phyloP scores from a whole-genome alignment of 2,888 invertebrate genomes.

The Eledona agricola region DNA sequence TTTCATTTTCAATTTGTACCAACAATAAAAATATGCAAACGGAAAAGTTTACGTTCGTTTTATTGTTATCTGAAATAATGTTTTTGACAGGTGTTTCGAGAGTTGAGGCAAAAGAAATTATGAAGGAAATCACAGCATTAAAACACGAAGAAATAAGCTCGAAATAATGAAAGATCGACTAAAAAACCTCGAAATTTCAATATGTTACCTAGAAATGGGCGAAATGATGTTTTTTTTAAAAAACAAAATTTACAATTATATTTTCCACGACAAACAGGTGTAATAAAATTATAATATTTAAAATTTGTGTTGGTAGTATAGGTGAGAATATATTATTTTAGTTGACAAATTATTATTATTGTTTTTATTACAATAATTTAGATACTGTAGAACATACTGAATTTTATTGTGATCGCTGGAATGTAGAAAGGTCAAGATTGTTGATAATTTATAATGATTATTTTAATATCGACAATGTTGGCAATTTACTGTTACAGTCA shows the following conservation, averaged over 20 bases:
- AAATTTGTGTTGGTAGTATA: slow-evolving; percentile 1
- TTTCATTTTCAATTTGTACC: too few species aligned
- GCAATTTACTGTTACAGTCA: slow-evolving; percentile 4
- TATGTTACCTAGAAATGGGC: too few species aligned
- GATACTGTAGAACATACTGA: neutral
- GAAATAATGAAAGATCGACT: too few species aligned
- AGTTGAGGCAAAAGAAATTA: slow-evolving; percentile 21
- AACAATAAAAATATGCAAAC: slow-evolving; percentile 40
- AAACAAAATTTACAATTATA: neutral
- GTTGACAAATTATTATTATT: neutral
- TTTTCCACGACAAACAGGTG: slow-evolving; percentile 1
- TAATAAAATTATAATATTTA: neutral
- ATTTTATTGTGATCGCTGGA: slow-evolving; percentile 1
- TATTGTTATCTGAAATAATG: too few species aligned
- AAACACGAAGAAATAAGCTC: too few species aligned
- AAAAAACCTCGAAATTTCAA: too few species aligned
- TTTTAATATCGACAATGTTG: neutral
- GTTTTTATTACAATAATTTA: too few species aligned
- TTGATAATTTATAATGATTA: slow-evolving; percentile 2
- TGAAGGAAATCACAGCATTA: too few species aligned
- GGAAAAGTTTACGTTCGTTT: slow-evolving; percentile 35
- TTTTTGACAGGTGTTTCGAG: too few species aligned
- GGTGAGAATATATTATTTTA: slow-evolving; percentile 5
- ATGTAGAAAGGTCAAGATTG: slow-evolving; percentile 5
- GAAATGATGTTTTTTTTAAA: too few species aligned